Evolutionary conservation across 92 coral and sea anemone genomes (phyloP), one percentile per base, ranked within the genome.

Genomic region (Chrysogorgia sp.): DNA sequence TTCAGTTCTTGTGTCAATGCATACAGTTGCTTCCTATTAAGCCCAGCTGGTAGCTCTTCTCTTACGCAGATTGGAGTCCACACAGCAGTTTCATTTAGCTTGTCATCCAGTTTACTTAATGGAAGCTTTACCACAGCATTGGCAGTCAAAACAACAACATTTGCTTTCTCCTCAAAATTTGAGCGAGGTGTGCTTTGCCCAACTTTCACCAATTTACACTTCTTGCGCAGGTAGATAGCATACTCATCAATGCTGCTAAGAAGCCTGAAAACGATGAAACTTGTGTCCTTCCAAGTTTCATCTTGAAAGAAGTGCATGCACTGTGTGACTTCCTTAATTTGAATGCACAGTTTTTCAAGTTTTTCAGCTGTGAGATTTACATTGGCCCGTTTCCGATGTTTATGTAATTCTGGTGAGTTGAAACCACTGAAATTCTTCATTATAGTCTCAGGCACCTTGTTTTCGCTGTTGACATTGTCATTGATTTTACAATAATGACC

Each of bases 401-500:
- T 49, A 49, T 49, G 14, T 49, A 49, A 49, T 49, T 49, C 3
- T 49, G 57, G 57, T 49, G 13, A 49, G 3, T 49, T 49, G 57
- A 49, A 1, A 2, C 57, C n/a, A n/a, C n/a, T n/a, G n/a, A n/a
- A n/a, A n/a, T n/a, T n/a, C n/a, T n/a, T n/a, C n/a, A n/a, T n/a
- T n/a, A n/a, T n/a, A n/a, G n/a, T n/a, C n/a, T n/a, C n/a, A n/a
- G n/a, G n/a, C n/a, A n/a, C n/a, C n/a, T n/a, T n/a, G n/a, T n/a
- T n/a, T n/a, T n/a, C n/a, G n/a, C n/a, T n/a, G n/a, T n/a, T n/a
- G n/a, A n/a, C n/a, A n/a, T n/a, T n/a, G n/a, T n/a, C n/a, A n/a
- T n/a, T n/a, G n/a, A n/a, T n/a, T n/a, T n/a, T n/a, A 53, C 58
- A 33, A 52, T 41, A 68, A 53, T 79, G 83, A 24, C 83, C 83